Evolutionary conservation across 2,113 vertebrate species (phyloP).

Genomic region (Anthoscopus minutus): DNA sequence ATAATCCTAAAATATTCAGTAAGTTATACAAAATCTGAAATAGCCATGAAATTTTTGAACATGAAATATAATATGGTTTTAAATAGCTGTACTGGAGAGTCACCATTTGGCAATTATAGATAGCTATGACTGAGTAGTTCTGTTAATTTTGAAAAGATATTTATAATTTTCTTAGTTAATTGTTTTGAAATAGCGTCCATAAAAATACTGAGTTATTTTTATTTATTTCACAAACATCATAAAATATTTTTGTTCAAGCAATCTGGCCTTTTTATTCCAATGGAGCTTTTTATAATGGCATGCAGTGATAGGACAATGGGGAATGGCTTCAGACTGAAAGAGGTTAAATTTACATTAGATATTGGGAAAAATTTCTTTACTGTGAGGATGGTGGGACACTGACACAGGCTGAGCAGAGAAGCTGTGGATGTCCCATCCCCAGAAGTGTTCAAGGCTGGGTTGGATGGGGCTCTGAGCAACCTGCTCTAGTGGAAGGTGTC

Average conservation of each 20-base stretch:
- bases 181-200: not conserved
- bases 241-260: not conserved
- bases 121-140: not conserved
- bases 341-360: not conserved
- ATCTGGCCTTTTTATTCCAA: not conserved
- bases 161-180: slow-evolving; percentile 25
- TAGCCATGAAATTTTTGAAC: not conserved
- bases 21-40: not conserved
- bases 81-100: not conserved
- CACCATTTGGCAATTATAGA: not conserved
- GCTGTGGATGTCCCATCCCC: not conserved
- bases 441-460: not conserved
- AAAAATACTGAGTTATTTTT: not conserved
- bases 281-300: not conserved
- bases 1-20: not conserved
- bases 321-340: not conserved
- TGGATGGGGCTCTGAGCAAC: not conserved
- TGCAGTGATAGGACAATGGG: not conserved
- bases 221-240: not conserved
- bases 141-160: slow-evolving; percentile 5
- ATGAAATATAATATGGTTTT: not conserved
- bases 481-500: not conserved
- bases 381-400: no score
- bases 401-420: not conserved
- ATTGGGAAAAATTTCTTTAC: not conserved